Percentiles rank a stretch among this genome's conserved stretches.
Evolutionary conservation across 1,140 invertebrate species (phyloP).

Genomic region (Fopius arisanus): DNA sequence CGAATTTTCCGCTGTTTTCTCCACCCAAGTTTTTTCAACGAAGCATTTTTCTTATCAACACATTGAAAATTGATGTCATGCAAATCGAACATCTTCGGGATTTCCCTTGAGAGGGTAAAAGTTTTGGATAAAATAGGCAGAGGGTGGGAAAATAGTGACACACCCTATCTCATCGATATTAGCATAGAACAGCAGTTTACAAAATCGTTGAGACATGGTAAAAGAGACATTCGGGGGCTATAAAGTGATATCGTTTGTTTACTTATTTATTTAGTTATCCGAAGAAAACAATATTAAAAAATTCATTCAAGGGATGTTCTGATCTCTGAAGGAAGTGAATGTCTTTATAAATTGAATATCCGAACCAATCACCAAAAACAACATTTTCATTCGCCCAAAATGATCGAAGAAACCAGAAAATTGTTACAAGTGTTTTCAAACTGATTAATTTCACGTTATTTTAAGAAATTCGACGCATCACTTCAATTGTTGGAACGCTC

Average conservation of each 20-base stretch:
- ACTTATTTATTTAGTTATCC: neutral
- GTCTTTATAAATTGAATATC: no score
- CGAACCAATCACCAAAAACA: no score
- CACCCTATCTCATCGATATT: conserved; percentile 60
- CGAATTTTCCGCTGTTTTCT: conserved; percentile 16
- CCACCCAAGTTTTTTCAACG: neutral
- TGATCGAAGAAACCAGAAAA: no score
- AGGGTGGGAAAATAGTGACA: neutral
- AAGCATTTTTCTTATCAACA: conserved; percentile 3
- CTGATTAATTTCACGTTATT: no score
- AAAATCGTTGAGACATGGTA: conserved; percentile 58
- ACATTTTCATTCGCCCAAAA: no score
- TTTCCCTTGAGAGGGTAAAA: conserved; percentile 10
- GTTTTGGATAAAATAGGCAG: conserved; percentile 16
- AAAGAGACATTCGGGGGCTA: conserved; percentile 56
- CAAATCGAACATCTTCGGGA: neutral
- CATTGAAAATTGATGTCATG: conserved; percentile 15
- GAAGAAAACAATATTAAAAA: neutral
- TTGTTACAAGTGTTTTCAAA: no score
- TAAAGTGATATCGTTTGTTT: conserved; percentile 50
- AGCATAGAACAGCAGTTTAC: conserved; percentile 63
- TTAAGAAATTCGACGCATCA: no score
- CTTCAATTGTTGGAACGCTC: no score
- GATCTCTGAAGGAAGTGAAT: no score
- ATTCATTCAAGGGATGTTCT: no score